phyloP scores from a whole-genome alignment of 1,140 invertebrate species.

The Glossosoma conforme region DNA sequence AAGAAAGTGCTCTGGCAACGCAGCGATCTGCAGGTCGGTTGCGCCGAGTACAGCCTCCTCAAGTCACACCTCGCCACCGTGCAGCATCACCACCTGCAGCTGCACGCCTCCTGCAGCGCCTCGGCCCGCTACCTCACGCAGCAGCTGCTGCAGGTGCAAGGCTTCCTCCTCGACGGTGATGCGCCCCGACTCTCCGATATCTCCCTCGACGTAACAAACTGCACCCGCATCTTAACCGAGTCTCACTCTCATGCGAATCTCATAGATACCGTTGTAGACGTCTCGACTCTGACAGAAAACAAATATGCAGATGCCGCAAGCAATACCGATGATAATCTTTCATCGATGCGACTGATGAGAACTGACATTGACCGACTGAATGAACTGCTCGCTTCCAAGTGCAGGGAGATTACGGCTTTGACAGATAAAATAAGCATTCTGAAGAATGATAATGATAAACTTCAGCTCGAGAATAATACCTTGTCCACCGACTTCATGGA shows the following conservation, averaged over 20 bases:
- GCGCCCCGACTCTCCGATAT: not conserved
- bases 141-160: conserved; percentile 13
- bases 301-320: not conserved
- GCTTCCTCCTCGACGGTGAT: conserved; percentile 9
- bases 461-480: conserved; percentile 11
- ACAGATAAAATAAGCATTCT: not conserved
- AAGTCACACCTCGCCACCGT: conserved; percentile 12
- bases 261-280: not conserved
- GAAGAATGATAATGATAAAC: not conserved
- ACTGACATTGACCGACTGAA: not conserved
- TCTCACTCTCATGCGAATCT: not conserved
- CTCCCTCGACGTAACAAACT: not conserved
- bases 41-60: conserved; percentile 23
- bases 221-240: not conserved
- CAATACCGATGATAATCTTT: conserved; percentile 1
- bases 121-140: conserved; percentile 10
- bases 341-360: not conserved
- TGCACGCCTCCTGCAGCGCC: conserved; percentile 18
- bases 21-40: conserved; percentile 11
- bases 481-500: conserved; percentile 16
- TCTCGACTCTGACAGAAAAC: not conserved
- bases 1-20: conserved; percentile 12
- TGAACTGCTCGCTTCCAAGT: too few relatives aligned
- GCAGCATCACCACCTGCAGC: conserved; percentile 18
- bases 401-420: not conserved